These are phyloP conservation scores for Archilochus colubris DNA, from an alignment of 2,113 vertebrate species.

Conservation along the genomic window DNA sequence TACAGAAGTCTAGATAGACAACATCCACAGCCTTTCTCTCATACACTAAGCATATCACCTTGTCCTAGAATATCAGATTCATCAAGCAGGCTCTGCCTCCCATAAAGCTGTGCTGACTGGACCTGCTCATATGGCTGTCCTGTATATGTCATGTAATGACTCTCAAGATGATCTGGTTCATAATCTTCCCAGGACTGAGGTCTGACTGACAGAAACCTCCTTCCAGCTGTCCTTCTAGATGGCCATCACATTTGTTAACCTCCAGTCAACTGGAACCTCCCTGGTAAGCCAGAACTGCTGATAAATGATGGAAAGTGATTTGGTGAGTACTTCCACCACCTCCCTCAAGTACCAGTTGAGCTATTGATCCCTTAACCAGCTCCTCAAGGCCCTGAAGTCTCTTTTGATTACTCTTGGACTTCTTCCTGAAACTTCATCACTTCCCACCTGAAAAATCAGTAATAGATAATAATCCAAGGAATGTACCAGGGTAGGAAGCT, in stretches of 20 bases:
- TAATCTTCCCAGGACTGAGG: accelerated
- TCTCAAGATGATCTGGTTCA: neutral
- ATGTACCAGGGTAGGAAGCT: neutral
- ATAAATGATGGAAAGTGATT: neutral
- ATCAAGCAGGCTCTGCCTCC: neutral
- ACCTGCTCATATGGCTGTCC: neutral
- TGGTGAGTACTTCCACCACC: neutral
- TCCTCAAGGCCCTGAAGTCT: neutral
- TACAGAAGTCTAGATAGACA: neutral
- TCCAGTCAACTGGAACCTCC: neutral
- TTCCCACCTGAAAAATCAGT: neutral
- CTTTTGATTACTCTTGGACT: neutral
- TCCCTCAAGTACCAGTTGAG: neutral
- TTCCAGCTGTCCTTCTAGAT: neutral
- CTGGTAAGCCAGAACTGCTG: neutral
- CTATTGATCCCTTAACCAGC: neutral
- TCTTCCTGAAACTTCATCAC: neutral
- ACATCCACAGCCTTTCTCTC: neutral
- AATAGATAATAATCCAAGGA: neutral
- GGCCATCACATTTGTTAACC: neutral
- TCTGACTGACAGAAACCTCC: neutral
- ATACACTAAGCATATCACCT: neutral
- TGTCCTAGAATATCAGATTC: neutral
- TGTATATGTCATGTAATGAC: neutral
- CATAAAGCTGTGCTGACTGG: neutral